Conservation (phyloP, 2,888 invertebrate species). For the Antitype chi region DNA sequence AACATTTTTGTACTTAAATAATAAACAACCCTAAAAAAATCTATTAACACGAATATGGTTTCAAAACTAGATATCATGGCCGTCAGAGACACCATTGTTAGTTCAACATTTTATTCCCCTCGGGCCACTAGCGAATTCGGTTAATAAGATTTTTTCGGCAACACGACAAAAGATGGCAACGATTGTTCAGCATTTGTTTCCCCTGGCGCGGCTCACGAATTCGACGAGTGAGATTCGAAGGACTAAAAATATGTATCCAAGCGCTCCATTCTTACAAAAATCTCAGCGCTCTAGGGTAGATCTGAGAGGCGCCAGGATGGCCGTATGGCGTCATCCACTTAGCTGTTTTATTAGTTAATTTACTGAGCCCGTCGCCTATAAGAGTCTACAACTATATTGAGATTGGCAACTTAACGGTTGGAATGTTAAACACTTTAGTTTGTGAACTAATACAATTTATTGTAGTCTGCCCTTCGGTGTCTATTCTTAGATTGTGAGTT, state of each 20-base stretch:
- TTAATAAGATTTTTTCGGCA: neutral
- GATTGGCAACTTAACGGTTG: constrained; percentile 54
- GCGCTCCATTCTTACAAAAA: constrained; percentile 29
- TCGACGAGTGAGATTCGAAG: neutral
- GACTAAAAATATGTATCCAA: constrained; percentile 6
- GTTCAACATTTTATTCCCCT: neutral
- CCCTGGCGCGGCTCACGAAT: neutral
- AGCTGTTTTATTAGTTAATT: constrained; percentile 67
- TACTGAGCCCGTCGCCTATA: constrained; percentile 48
- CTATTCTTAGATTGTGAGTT: constrained; percentile 9
- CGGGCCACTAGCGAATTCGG: neutral
- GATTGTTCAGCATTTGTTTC: neutral
- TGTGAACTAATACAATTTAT: constrained; percentile 33
- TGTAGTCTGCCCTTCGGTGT: constrained; percentile 17
- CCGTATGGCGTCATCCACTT: constrained; percentile 66
- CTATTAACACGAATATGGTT: neutral
- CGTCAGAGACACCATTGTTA: neutral
- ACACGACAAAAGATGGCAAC: neutral
- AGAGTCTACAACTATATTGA: constrained; percentile 46
- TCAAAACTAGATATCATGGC: neutral
- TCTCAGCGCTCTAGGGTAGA: constrained; percentile 33
- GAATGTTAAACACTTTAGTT: constrained; percentile 52
- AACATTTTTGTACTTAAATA: neutral
- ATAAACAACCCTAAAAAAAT: neutral
- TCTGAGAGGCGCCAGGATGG: constrained; percentile 59